Percentiles rank a stretch among this genome's conserved stretches.
Evolutionary conservation across 2,113 vertebrate genomes (phyloP).

Genomic region (Okapia johnstoni): DNA sequence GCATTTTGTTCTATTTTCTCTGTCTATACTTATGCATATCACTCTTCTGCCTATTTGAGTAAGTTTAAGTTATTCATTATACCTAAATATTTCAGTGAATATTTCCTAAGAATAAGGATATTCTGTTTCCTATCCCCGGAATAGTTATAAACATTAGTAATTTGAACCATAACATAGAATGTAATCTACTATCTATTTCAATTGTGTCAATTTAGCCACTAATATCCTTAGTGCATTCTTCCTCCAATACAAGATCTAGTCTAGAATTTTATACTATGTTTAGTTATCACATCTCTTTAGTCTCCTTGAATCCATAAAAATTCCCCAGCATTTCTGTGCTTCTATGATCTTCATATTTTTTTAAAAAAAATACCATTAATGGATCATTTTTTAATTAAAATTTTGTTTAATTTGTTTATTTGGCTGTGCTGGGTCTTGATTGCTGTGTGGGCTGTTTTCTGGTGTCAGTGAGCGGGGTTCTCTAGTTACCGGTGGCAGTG

Average conservation of each 20-base stretch:
- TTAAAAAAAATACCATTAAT: background rate
- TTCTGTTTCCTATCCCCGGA: background rate
- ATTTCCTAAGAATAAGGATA: background rate
- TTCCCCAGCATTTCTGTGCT: background rate
- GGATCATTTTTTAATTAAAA: background rate
- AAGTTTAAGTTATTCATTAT: background rate
- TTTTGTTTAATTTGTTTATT: background rate
- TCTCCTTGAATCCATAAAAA: background rate
- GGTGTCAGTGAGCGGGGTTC: background rate
- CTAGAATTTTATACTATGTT: background rate
- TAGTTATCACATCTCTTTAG: background rate
- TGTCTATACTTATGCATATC: background rate
- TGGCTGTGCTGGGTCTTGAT: background rate
- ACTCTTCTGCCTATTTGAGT: background rate
- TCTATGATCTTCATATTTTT: background rate
- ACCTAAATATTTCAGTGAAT: background rate
- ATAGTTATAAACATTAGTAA: background rate
- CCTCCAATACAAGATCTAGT: background rate
- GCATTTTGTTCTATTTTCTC: background rate
- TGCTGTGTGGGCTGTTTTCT: background rate
- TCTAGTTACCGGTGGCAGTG: fast-evolving
- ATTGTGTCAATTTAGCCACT: background rate
- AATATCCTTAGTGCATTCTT: background rate
- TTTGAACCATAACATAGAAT: background rate
- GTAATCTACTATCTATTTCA: background rate